Evolutionary conservation across 2,113 vertebrate genomes (phyloP).

Genomic region (Gymnocephalus cernua): DNA sequence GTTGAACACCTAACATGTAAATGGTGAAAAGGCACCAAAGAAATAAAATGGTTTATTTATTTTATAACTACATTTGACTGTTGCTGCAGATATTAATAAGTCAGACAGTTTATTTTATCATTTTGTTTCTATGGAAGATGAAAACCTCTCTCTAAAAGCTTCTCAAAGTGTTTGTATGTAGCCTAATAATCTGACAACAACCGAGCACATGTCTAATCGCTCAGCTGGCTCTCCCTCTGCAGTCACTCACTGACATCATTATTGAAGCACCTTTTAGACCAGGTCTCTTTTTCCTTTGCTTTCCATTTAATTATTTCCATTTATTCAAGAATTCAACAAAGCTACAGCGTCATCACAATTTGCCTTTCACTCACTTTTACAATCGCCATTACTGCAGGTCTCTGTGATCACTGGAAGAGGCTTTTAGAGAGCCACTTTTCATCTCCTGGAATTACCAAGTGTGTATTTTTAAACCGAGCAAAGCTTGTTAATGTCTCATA

Average conservation of each 20-base stretch:
- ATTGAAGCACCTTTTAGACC: conserved; percentile 37
- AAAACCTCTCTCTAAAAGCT: conserved; percentile 12
- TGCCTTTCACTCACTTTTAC: conserved; percentile 53
- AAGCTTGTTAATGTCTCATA: conserved; percentile 30
- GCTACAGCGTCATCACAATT: conserved; percentile 19
- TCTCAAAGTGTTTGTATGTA: conserved; percentile 8
- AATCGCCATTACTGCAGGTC: conserved; percentile 53
- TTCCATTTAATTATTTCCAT: conserved; percentile 53
- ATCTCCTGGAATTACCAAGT: conserved; percentile 32
- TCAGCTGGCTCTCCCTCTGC: background rate
- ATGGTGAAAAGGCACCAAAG: background rate
- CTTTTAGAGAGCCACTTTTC: conserved; percentile 60
- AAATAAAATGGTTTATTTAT: too few relatives aligned
- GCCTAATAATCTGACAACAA: background rate
- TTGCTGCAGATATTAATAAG: too few relatives aligned
- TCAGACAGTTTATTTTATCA: too few relatives aligned
- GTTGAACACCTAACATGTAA: background rate
- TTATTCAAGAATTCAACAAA: conserved; percentile 43
- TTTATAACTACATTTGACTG: too few relatives aligned
- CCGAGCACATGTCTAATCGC: background rate
- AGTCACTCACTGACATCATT: background rate
- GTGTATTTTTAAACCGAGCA: conserved; percentile 40
- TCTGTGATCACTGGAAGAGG: conserved; percentile 37
- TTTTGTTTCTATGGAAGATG: too few relatives aligned
- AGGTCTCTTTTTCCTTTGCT: background rate